Percentiles rank a stretch among this genome's conserved stretches.
phyloP scores from a whole-genome alignment of 2,888 invertebrate genomes.

The Hirtodrosophila duncani region DNA sequence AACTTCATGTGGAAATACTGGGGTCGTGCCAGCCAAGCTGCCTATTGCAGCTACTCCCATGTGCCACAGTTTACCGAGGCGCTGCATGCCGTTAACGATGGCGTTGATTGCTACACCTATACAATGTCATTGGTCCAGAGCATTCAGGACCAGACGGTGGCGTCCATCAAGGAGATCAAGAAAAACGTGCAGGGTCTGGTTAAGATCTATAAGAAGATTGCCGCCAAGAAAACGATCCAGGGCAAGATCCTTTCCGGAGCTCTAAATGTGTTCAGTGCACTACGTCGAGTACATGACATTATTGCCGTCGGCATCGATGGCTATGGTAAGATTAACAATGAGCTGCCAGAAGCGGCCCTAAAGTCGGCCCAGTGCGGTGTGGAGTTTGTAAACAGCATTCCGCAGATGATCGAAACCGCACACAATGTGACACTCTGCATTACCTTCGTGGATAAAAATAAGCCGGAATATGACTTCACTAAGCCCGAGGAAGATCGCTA shows the following conservation, averaged over 20 bases:
- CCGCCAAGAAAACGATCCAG: conserved; percentile 55
- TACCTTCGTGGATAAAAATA: conserved; percentile 44
- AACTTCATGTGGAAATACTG: conserved; percentile 43
- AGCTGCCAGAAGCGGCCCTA: conserved; percentile 54
- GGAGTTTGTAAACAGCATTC: conserved; percentile 51
- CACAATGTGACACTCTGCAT: conserved; percentile 64
- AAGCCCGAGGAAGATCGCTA: conserved; percentile 61
- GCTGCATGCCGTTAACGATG: conserved; percentile 57
- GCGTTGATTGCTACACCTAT: conserved; percentile 63
- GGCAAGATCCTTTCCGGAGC: conserved; percentile 66
- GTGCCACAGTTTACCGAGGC: conserved; percentile 65
- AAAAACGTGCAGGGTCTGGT: conserved; percentile 53
- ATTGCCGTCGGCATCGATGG: conserved; percentile 54
- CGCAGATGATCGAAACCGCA: conserved; percentile 57
- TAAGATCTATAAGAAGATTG: conserved; percentile 67
- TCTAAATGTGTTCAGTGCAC: conserved; percentile 56
- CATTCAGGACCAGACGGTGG: conserved; percentile 60
- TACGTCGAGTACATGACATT: conserved; percentile 50
- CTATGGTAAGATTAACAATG: conserved; percentile 44
- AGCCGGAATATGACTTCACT: conserved; percentile 53
- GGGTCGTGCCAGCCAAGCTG: conserved; percentile 50
- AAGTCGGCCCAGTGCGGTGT: conserved; percentile 43
- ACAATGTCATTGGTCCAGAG: conserved; percentile 48
- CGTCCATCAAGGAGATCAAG: conserved; percentile 56
- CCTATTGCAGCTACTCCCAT: conserved; percentile 69